Percentiles rank a stretch among this genome's conserved stretches.
Evolutionary conservation across 2,888 invertebrate genomes (phyloP).

Genomic region (Zygothrica quintamaculata): DNA sequence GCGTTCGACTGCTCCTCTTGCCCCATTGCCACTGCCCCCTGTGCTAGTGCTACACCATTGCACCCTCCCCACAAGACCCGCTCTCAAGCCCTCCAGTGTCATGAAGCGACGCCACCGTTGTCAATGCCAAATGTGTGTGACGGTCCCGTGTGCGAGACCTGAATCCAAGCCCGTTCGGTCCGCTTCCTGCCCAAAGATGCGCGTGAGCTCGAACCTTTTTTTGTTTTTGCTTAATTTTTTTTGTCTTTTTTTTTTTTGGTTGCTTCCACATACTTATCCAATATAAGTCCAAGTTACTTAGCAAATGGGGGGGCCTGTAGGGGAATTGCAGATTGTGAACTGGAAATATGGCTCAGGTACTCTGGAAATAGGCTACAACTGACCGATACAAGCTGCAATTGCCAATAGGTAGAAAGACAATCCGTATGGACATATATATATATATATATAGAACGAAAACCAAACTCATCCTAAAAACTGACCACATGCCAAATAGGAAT

Average conservation of each 20-base stretch:
- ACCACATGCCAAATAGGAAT: slow-evolving; percentile 14
- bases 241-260: slow-evolving; percentile 22
- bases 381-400: slow-evolving; percentile 10
- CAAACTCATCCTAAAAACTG: slow-evolving; percentile 1
- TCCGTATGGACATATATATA: no score
- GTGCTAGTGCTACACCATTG: slow-evolving; percentile 3
- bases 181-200: slow-evolving; percentile 45
- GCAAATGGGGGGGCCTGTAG: background rate
- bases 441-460: slow-evolving; percentile 1
- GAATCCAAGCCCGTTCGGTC: slow-evolving; percentile 16
- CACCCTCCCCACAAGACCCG: background rate
- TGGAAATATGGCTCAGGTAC: slow-evolving; percentile 33
- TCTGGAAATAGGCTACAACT: slow-evolving; percentile 42
- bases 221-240: slow-evolving; percentile 34
- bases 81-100: slow-evolving; percentile 8
- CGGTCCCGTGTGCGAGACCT: slow-evolving; percentile 46
- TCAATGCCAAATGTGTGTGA: slow-evolving; percentile 70
- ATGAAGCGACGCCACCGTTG: slow-evolving; percentile 58
- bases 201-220: slow-evolving; percentile 43
- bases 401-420: slow-evolving; percentile 3
- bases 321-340: no score
- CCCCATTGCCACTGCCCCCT: background rate
- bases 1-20: slow-evolving; percentile 50
- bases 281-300: background rate
- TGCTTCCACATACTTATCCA: background rate